Base-by-base conservation (phyloP, 2,797 vertebrate genomes). In the Phoxinus dragarum region DNA sequence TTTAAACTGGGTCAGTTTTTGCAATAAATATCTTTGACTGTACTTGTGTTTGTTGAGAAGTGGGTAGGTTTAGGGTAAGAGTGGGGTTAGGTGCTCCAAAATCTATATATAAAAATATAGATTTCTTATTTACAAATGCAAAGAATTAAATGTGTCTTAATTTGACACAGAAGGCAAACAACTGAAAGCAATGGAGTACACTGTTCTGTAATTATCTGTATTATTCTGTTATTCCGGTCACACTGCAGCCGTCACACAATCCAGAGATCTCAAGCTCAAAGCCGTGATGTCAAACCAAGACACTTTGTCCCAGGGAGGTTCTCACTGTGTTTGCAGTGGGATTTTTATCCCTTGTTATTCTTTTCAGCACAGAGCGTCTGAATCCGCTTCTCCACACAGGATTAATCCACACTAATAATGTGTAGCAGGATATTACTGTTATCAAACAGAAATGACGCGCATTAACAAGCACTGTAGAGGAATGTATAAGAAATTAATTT, bases 401-500 rank as follows among this genome's bases (percentile, higher is more conserved):
- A 79, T 80, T 88, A 88, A 88, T 88, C 82, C 84, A 71, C 34
- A 54, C 80, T 69, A 83, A 80, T 67, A 27, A 83, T 17, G 12
- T 86, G 61, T 72, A 79, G 73, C 76, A 77, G 76, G 77, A 83
- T 89, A 42, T 86, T 86, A 86, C 27, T 78, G 67, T 86, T 83
- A 81, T 89, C 64, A 87, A 75, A 54, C 81, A 76, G 68, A 85
- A 88, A 87, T 74, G 61, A 84, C 66, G 80, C 56, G 34, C 56
- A 81, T 85, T 87, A 86, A 86, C 82, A 71, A 21, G 12, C 31
- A n/a, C 49, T 67, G 67, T 67, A 67, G 69, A 36, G 44, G 31
- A 81, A 81, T 76, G 81, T 86, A 79, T 86, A 69, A 72, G 52
- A 87, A 87, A 85, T 87, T 44, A 64, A 86, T 88, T 88, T 88